Percentiles rank a stretch among this genome's conserved stretches.
These are phyloP conservation scores for Lonchura striata DNA, from an alignment of 2,113 vertebrate genomes.

Conservation along the genomic window DNA sequence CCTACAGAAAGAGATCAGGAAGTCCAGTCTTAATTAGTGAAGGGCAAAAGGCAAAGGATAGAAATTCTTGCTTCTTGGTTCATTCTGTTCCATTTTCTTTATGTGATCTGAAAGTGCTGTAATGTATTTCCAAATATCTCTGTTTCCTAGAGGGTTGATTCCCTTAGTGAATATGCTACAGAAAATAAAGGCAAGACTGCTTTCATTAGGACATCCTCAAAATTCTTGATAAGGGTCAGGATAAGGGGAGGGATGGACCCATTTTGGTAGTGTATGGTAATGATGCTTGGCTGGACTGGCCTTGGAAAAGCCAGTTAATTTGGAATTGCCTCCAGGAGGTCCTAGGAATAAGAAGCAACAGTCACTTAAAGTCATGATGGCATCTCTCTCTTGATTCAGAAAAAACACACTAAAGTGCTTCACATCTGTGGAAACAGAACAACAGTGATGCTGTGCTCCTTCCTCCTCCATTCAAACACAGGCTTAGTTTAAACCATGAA, in stretches of 20 bases:
- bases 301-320: neutral
- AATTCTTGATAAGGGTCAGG: neutral
- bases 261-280: neutral
- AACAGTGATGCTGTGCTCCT: neutral
- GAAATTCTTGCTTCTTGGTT: neutral
- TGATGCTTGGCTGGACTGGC: neutral
- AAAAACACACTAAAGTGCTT: neutral
- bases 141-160: neutral
- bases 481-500: neutral
- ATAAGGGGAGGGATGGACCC: neutral
- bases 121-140: neutral
- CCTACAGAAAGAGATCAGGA: neutral
- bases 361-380: rapidly evolving
- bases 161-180: neutral
- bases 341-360: neutral
- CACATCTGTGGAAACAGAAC: neutral
- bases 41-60: neutral
- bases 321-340: neutral
- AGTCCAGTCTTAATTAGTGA: neutral
- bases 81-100: neutral
- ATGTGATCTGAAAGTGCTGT: neutral
- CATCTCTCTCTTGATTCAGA: neutral
- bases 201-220: neutral
- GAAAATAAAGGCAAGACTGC: neutral
- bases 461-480: neutral